Percentiles rank a stretch among this genome's conserved stretches.
Conservation (phyloP, 2,797 vertebrate species). For the Acanthiza pusilla region DNA sequence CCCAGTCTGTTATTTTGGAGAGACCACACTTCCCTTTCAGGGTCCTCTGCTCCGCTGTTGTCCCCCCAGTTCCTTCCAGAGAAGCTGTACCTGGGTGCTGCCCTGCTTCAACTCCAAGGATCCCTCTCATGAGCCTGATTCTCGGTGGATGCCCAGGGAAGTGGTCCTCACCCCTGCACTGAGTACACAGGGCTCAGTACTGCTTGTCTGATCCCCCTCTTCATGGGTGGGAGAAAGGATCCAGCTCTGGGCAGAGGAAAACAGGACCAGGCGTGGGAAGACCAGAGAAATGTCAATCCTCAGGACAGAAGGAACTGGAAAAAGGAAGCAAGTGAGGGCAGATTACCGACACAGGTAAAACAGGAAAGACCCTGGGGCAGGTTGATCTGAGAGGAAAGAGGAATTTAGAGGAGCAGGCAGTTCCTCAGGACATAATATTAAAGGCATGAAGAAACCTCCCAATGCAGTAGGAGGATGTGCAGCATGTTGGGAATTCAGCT, state of each 20-base stretch:
- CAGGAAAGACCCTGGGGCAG: not conserved
- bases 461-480: not conserved
- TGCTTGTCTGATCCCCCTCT: not conserved
- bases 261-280: not conserved
- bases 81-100: not conserved
- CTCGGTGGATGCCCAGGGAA: not conserved
- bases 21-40: not conserved
- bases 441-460: not conserved
- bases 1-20: not conserved
- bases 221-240: not conserved
- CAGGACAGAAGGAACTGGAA: not conserved
- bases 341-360: not conserved
- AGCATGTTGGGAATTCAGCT: not conserved
- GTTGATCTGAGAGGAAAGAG: not conserved
- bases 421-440: not conserved
- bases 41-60: rapidly evolving
- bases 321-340: not conserved
- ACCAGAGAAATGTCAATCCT: rapidly evolving
- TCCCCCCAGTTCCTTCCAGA: rapidly evolving
- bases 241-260: not conserved
- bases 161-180: not conserved
- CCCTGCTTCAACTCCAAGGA: not conserved
- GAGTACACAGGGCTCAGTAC: not conserved
- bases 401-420: not conserved
- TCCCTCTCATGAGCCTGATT: not conserved